Evolutionary conservation across 2,797 vertebrate genomes (phyloP), one percentile per base, ranked within the genome.

Genomic region (Siniperca undulata): DNA sequence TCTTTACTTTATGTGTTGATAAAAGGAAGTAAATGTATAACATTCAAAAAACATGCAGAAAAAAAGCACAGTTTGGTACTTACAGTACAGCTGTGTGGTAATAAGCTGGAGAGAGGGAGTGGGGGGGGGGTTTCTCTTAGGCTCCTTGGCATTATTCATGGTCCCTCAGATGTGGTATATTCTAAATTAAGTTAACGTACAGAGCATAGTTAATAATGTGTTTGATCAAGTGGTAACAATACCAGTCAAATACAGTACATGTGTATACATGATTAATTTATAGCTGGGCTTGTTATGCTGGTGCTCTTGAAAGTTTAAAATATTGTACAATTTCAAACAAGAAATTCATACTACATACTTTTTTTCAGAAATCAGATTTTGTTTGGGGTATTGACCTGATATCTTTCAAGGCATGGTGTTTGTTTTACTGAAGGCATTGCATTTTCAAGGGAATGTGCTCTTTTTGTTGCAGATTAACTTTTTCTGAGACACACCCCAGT

Each of bases 401-500:
- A 85, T 85, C 58, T 89, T 66, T 82, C 79, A 87, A 81, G 87
- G 87, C 75, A 77, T n/a, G 14, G 72, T 53, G 50, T 84, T 83
- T 78, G 72, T 78, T 78, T 14, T n/a, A 62, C 73, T 87, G 75
- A 65, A 82, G 20, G 40, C 77, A 40, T 50, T 64, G 59, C 79
- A 84, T 93, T 88, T 91, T 83, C 80, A 84, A 80, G 80, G 82
- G 83, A 84, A 82, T 80, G 38, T 60, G 50, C 70, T 79, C 5
- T 74, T 83, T 88, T 83, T 85, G 64, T 89, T 83, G 73, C 77
- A 77, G 84, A 86, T 84, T 75, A 77, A 76, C 30, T 70, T 82
- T 88, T 80, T 76, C 78, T 53, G 53, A 90, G 75, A 81, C 58
- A 67, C 74, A 77, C 75, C 82, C 78, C 69, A 73, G 74, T 70